Evolutionary conservation across 35 echinoderm and acorn worm genomes (phyloP).

Genomic region (Hemicentrotus pulcherrimus): DNA sequence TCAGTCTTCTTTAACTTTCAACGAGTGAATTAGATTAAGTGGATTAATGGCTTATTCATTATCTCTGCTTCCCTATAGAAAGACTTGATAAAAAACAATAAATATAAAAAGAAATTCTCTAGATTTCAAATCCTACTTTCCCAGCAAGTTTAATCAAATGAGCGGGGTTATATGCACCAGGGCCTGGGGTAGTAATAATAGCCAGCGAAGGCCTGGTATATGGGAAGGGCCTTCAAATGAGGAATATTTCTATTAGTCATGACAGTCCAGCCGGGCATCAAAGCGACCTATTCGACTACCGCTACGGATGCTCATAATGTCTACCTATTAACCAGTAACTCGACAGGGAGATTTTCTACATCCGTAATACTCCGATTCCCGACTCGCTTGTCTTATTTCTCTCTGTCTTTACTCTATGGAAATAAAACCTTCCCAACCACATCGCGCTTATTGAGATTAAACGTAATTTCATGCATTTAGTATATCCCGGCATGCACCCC

Average conservation of each 20-base stretch:
- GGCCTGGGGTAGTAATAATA: background rate
- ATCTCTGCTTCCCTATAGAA: background rate
- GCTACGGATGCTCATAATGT: constrained; percentile 39
- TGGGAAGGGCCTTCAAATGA: background rate
- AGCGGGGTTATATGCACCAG: background rate
- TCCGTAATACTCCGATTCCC: constrained; percentile 36
- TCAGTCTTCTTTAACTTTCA: background rate
- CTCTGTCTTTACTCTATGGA: background rate
- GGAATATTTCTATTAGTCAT: constrained; percentile 35
- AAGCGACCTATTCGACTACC: background rate
- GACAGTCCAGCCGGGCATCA: constrained; percentile 28
- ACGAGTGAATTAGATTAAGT: background rate
- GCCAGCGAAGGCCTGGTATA: background rate
- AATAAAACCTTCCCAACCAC: background rate
- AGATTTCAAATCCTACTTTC: background rate
- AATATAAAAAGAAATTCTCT: background rate
- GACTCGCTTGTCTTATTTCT: background rate
- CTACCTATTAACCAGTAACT: constrained; percentile 42
- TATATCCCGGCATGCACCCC: background rate
- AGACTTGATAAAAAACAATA: background rate
- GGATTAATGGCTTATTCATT: constrained; percentile 4
- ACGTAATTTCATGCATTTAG: background rate
- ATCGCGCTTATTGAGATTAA: background rate
- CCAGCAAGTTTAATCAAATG: background rate
- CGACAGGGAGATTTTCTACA: constrained; percentile 31